Base-by-base conservation (phyloP, 64 coral and sea anemone genomes). In the Montipora cactus region DNA sequence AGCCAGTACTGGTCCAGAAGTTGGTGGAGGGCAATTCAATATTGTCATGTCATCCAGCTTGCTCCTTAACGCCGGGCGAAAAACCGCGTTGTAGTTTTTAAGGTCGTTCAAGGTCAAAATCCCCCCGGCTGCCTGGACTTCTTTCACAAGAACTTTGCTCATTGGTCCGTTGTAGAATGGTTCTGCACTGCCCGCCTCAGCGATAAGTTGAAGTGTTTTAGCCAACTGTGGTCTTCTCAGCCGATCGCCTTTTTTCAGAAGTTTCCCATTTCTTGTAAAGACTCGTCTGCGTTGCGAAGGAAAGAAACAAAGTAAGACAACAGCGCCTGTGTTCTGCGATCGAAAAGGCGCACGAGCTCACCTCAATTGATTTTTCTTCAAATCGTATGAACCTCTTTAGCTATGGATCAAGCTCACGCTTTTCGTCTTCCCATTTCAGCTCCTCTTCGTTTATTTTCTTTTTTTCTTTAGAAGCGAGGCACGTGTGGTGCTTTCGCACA, bases 1-100 rank as follows among this genome's bases (percentile, higher is more conserved):
- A 10, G 98, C 83, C 75, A 99, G 80, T 47, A 99, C 98, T 12
- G 98, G 98, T 4, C 98, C 98, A 90, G 95, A 79, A 18, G 98
- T 99, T 4, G 98, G 98, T 10, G 98, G 89, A 47, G 98, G 98
- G 28, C 92, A 80, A 11, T 92, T 99, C 2, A 99, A 44, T 22
- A 99, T 44, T 12, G 95, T 99, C 28, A 92, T 87, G 47, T 81
- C 83, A 15, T 95, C 98, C 51, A 99, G 37, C 13, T 82, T 90
- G 15, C 89, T 99, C 21, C 87, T 96, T 50, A 94, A 47, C 50
- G 72, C 96, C 6, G 92, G 92, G 25, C 90, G 91, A 78, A 96
- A 61, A 48, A 92, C 92, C 8, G 96, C 98, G 87, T 85, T 81
- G 84, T 99, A 99, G 67, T 94, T 88, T 47, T 90, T 99, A 6